phyloP scores from a whole-genome alignment of 1,140 invertebrate genomes.

The Gryon sp. region DNA sequence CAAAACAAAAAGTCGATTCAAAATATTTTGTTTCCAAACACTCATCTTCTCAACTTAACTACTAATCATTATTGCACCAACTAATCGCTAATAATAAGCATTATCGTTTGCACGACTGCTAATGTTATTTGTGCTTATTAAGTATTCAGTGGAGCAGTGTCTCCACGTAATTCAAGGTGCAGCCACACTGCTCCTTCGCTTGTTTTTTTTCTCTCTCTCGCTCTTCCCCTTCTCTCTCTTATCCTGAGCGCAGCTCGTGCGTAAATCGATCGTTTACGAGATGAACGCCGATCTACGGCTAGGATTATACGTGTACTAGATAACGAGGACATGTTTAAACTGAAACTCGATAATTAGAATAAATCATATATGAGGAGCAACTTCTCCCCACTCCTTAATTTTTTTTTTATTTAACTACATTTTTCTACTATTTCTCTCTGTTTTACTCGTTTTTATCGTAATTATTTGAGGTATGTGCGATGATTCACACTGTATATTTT shows the following conservation, averaged over 20 bases:
- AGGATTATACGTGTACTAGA: slow-evolving; percentile 22
- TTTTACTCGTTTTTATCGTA: slow-evolving; percentile 16
- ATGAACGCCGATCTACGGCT: slow-evolving; percentile 1
- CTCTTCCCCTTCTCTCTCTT: slow-evolving; percentile 21
- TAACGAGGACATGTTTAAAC: slow-evolving; percentile 37
- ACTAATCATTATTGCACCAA: no score
- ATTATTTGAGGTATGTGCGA: slow-evolving; percentile 9
- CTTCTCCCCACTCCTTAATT: no score
- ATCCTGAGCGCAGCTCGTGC: slow-evolving; percentile 30
- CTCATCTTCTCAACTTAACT: no score
- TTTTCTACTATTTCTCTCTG: slow-evolving; percentile 15
- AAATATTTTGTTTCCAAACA: no score
- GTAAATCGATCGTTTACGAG: slow-evolving; percentile 40
- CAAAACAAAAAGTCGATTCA: no score
- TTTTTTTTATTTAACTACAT: no score
- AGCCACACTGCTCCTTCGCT: no score
- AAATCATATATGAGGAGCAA: slow-evolving; percentile 26
- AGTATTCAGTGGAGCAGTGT: slow-evolving; percentile 33
- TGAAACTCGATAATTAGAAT: slow-evolving; percentile 37
- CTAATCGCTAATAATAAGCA: slow-evolving; percentile 21
- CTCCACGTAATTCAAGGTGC: slow-evolving; percentile 45
- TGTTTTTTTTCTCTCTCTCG: no score
- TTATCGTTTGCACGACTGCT: slow-evolving; percentile 7
- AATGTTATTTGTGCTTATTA: slow-evolving; percentile 40
- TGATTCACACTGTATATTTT: slow-evolving; percentile 28